These are phyloP conservation scores for Coptodon bakossiorum DNA, from an alignment of 2,113 vertebrate species.

Conservation along the genomic window DNA sequence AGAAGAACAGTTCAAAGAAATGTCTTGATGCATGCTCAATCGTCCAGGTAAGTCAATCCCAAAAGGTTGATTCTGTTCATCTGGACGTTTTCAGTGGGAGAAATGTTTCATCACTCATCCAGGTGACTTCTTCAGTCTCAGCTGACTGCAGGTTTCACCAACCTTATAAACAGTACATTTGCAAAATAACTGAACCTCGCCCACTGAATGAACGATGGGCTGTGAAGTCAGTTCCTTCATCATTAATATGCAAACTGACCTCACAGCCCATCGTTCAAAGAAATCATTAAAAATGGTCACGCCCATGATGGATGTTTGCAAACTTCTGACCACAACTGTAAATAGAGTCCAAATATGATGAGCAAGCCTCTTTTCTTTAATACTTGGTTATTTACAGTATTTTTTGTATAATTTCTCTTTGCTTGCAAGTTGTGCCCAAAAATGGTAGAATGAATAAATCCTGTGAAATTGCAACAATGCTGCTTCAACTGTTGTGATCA, in stretches of 20 bases:
- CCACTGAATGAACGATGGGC: rapidly evolving
- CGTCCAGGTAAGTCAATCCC: background rate
- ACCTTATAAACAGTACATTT: rapidly evolving
- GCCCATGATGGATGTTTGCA: background rate
- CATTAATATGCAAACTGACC: background rate
- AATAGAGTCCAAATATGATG: background rate
- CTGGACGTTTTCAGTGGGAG: background rate
- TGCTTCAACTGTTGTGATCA: background rate
- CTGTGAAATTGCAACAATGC: background rate
- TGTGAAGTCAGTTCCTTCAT: background rate
- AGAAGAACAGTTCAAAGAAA: background rate
- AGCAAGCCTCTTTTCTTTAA: background rate
- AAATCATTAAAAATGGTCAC: background rate
- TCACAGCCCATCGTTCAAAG: background rate
- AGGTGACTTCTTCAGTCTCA: background rate
- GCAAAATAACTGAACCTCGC: rapidly evolving
- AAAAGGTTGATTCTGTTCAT: rapidly evolving
- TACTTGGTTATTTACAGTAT: background rate
- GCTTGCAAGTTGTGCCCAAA: background rate
- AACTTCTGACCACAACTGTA: background rate
- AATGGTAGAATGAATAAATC: background rate
- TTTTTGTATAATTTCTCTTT: background rate
- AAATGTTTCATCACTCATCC: background rate
- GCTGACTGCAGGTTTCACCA: background rate
- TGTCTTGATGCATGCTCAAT: background rate